These are phyloP conservation scores for Tyria jacobaeae DNA, from an alignment of 2,888 invertebrate species.

Conservation along the genomic window DNA sequence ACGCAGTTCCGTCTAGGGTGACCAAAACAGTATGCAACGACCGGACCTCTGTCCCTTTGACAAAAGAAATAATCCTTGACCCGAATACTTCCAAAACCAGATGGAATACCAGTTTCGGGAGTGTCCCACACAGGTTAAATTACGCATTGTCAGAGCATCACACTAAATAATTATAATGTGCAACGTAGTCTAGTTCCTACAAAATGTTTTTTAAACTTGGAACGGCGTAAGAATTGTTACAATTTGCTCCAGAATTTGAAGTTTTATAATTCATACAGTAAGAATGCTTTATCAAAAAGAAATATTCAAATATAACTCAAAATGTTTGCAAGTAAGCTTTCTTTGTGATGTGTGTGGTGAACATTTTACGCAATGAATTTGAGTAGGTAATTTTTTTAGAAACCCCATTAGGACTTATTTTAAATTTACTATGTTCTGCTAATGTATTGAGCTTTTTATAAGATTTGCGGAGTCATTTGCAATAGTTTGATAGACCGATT, in stretches of 20 bases:
- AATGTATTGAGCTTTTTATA: no score
- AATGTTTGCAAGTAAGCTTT: no score
- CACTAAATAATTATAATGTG: constrained; percentile 43
- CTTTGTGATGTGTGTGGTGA: background rate
- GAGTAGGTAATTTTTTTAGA: background rate
- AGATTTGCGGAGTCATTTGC: no score
- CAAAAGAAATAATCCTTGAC: constrained; percentile 70
- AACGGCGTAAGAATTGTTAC: background rate
- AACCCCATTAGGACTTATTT: no score
- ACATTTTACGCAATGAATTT: background rate
- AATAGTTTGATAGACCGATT: no score
- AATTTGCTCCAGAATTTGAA: background rate
- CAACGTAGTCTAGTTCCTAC: constrained; percentile 30
- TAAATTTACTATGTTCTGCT: no score
- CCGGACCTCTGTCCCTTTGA: constrained; percentile 54
- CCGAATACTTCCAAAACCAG: constrained; percentile 57
- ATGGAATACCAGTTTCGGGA: constrained; percentile 58
- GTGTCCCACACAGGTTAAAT: constrained; percentile 76
- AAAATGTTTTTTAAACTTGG: background rate
- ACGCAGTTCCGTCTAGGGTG: constrained; percentile 69
- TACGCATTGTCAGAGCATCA: constrained; percentile 59
- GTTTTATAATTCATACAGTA: background rate
- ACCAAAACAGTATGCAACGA: constrained; percentile 63
- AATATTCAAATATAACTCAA: no score
- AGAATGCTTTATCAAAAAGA: background rate